Evolutionary conservation across 2,113 vertebrate genomes (phyloP).

Genomic region (Neofelis nebulosa): DNA sequence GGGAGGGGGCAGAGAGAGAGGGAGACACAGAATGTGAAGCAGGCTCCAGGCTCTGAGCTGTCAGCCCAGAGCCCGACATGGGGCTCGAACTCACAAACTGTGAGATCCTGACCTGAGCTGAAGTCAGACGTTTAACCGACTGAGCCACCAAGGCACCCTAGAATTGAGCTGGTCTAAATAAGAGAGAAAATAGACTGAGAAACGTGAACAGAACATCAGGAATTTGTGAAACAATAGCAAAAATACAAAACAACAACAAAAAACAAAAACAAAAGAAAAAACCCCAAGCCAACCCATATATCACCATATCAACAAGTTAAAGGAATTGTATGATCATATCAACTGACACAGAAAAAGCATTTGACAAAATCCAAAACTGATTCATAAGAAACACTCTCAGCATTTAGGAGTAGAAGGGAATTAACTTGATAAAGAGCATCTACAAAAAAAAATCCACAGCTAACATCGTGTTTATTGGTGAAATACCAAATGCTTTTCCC

Average conservation of each 20-base stretch:
- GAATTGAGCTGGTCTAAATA: background rate
- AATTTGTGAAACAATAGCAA: background rate
- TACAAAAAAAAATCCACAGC: background rate
- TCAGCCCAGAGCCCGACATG: no score
- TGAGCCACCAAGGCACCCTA: no score
- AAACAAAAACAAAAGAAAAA: background rate
- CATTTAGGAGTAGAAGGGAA: background rate
- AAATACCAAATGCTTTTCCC: background rate
- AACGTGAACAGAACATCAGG: background rate
- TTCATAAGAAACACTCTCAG: background rate
- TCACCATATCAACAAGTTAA: background rate
- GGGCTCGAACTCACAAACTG: no score
- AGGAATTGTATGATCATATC: background rate
- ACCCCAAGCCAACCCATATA: background rate
- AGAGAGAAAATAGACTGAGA: background rate
- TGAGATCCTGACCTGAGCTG: no score
- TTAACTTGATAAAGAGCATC: background rate
- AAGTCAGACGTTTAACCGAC: no score
- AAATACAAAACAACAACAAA: background rate
- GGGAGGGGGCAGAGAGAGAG: no score
- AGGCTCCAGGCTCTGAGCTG: no score
- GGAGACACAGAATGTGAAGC: no score
- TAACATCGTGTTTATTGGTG: background rate
- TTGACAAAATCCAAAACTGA: background rate
- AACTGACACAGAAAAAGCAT: background rate